A percentile compares a stretch with the other conserved stretches of the same genome.
Conservation (phyloP, 1,140 invertebrate species). For the Ostrea edulis region DNA sequence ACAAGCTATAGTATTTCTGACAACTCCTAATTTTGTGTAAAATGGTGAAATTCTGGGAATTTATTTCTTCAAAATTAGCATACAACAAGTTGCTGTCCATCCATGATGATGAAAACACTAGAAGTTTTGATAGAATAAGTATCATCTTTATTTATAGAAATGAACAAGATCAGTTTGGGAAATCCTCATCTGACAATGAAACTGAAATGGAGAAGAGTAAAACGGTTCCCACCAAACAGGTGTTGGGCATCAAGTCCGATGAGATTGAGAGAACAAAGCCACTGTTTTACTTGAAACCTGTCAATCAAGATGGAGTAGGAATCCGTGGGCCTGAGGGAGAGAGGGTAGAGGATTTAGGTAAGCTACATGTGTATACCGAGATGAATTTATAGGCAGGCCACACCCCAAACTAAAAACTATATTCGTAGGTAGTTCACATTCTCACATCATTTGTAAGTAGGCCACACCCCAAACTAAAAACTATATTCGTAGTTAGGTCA, state of each 20-base stretch:
- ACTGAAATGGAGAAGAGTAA: conserved; percentile 47
- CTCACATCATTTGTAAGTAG: too few relatives aligned
- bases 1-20: too few relatives aligned
- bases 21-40: too few relatives aligned
- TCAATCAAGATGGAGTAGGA: conserved; percentile 72
- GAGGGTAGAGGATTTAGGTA: conserved; percentile 75
- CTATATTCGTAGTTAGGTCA: too few relatives aligned
- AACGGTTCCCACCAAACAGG: conserved; percentile 62
- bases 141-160: not conserved
- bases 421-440: not conserved
- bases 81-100: too few relatives aligned
- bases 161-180: conserved; percentile 41
- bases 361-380: not conserved
- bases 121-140: too few relatives aligned
- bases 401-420: not conserved
- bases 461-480: too few relatives aligned
- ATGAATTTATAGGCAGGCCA: not conserved
- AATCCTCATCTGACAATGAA: conserved; percentile 42
- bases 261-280: conserved; percentile 67
- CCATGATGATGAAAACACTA: too few relatives aligned
- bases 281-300: conserved; percentile 75
- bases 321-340: conserved; percentile 69
- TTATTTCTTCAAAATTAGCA: too few relatives aligned
- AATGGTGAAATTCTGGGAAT: too few relatives aligned
- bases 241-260: conserved; percentile 68